These are phyloP conservation scores for Macropodus opercularis DNA, from an alignment of 2,797 vertebrate genomes.

Conservation along the genomic window DNA sequence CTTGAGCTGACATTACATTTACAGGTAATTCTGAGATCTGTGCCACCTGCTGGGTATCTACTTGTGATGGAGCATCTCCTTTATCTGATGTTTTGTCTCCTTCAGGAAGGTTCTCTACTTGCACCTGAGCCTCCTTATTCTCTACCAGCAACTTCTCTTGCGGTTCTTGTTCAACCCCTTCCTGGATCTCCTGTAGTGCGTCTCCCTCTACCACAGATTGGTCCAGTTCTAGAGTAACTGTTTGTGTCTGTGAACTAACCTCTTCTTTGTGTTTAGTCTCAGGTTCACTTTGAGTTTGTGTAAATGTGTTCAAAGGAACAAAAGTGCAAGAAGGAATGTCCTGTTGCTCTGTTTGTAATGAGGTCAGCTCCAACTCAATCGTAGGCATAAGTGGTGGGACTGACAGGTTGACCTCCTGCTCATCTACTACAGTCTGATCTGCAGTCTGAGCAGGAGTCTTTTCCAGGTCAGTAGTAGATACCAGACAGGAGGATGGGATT, in stretches of 20 bases:
- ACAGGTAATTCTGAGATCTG: conserved; percentile 52
- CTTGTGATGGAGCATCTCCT: conserved; percentile 28
- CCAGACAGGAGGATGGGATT: conserved; percentile 41
- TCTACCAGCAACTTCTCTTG: conserved; percentile 31
- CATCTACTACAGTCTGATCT: conserved; percentile 29
- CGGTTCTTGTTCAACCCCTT: conserved; percentile 19
- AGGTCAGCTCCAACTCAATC: conserved; percentile 59
- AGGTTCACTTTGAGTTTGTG: conserved; percentile 36
- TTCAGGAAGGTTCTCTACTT: conserved; percentile 24
- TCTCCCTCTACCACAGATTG: conserved; percentile 16
- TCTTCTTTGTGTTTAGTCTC: conserved; percentile 34
- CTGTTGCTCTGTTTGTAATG: conserved; percentile 57
- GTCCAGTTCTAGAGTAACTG: conserved; percentile 23
- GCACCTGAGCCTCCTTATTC: conserved; percentile 7
- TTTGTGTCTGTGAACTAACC: conserved; percentile 33
- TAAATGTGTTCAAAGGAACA: conserved; percentile 37
- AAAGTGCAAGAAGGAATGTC: conserved; percentile 37
- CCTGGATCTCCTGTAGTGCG: conserved; percentile 16
- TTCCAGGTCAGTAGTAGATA: conserved; percentile 50
- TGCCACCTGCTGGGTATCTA: conserved; percentile 34
- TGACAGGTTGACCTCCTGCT: conserved; percentile 32
- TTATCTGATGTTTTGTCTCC: conserved; percentile 16
- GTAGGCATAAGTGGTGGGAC: conserved; percentile 40
- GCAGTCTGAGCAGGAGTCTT: conserved; percentile 30
- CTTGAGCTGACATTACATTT: conserved; percentile 76